Conservation (phyloP, 2,113 vertebrate species). For the Mesoclemmys tuberculata region DNA sequence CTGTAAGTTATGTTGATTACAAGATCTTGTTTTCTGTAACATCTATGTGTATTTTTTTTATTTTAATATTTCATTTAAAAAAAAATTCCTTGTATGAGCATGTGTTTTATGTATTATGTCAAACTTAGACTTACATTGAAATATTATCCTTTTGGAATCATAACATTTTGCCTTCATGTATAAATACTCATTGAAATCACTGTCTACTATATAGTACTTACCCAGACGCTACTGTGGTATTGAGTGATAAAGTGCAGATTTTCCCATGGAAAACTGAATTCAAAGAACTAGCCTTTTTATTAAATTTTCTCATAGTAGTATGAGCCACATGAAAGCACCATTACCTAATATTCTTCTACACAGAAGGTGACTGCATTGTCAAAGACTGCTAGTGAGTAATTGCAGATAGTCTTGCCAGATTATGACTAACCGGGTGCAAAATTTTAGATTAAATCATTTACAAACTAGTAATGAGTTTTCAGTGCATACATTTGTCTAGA, state of each 20-base stretch:
- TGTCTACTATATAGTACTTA: constrained; percentile 67
- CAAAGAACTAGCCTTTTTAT: constrained; percentile 73
- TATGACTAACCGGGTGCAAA: constrained; percentile 73
- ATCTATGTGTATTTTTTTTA: constrained; percentile 34
- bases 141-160: constrained; percentile 81
- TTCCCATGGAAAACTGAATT: constrained; percentile 80
- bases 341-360: constrained; percentile 74
- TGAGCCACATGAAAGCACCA: constrained; percentile 76
- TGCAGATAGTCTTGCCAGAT: constrained; percentile 64
- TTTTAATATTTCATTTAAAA: constrained; percentile 50
- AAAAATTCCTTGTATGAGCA: constrained; percentile 42
- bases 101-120: constrained; percentile 59
- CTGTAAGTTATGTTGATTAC: neutral
- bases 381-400: constrained; percentile 74
- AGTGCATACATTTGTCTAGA: constrained; percentile 36
- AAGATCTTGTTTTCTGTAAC: constrained; percentile 8
- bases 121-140: constrained; percentile 73
- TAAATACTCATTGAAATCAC: constrained; percentile 79
- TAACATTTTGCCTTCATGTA: constrained; percentile 80
- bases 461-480: constrained; percentile 75
- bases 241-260: constrained; percentile 77
- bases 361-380: constrained; percentile 77
- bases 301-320: constrained; percentile 66
- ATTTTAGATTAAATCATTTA: constrained; percentile 72
- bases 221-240: constrained; percentile 59